A percentile compares a stretch with the other conserved stretches of the same genome.
Evolutionary conservation across 2,888 invertebrate species (phyloP).

Genomic region (Tromatobia lineatoria): DNA sequence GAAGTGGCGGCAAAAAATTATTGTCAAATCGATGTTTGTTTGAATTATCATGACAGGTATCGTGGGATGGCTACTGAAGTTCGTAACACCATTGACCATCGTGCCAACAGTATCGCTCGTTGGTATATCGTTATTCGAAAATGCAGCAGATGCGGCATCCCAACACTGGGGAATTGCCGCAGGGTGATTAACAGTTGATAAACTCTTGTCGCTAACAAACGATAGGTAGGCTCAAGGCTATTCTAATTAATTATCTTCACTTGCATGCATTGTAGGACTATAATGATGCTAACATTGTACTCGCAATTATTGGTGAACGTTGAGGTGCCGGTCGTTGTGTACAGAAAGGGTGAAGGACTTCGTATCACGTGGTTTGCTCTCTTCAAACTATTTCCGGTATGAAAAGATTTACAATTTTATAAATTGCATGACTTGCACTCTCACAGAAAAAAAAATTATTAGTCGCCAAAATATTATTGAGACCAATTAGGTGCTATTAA

Average conservation of each 20-base stretch:
- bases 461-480: too few relatives aligned
- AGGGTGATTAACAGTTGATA: conserved; percentile 87
- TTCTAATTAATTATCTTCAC: conserved; percentile 1
- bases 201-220: neutral
- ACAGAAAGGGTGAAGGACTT: conserved; percentile 87
- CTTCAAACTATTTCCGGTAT: conserved; percentile 92
- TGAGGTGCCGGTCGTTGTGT: conserved; percentile 88
- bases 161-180: conserved; percentile 94
- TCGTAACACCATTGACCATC: conserved; percentile 94
- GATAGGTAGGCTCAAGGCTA: neutral
- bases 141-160: conserved; percentile 93
- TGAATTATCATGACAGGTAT: conserved; percentile 86
- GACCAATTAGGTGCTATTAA: too few relatives aligned
- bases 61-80: conserved; percentile 91
- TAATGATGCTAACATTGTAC: conserved; percentile 91
- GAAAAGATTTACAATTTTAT: neutral
- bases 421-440: neutral
- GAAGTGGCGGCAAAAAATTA: neutral
- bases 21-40: neutral
- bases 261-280: conserved; percentile 87
- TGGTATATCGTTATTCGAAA: conserved; percentile 93
- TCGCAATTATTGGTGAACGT: conserved; percentile 92
- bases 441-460: too few relatives aligned
- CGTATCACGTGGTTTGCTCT: conserved; percentile 89
- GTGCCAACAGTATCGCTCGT: conserved; percentile 94